These are phyloP conservation scores for Xiphorhynchus elegans DNA, from an alignment of 2,113 vertebrate genomes.

Conservation along the genomic window DNA sequence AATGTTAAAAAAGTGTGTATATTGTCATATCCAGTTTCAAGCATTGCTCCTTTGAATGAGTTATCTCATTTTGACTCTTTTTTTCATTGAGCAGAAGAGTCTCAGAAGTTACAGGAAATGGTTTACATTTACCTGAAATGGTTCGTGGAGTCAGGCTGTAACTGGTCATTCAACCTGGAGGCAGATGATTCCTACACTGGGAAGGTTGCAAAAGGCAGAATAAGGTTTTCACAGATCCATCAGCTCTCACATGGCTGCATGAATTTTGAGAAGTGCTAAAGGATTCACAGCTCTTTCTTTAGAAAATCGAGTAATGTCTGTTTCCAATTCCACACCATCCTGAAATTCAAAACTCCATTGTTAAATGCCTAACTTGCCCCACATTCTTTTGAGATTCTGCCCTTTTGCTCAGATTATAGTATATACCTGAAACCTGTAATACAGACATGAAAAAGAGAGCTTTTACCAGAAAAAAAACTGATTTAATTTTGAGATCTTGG, in stretches of 20 bases:
- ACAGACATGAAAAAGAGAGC: neutral
- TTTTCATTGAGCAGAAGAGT: neutral
- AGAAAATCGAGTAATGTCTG: neutral
- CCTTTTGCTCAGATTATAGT: neutral
- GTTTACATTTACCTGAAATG: neutral
- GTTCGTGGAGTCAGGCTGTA: neutral
- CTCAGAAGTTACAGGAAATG: neutral
- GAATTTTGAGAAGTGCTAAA: neutral
- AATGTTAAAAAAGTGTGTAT: rapidly evolving
- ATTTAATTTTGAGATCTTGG: neutral
- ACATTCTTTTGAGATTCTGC: neutral
- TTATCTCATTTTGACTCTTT: neutral
- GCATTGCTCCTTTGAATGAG: neutral
- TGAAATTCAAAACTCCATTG: neutral
- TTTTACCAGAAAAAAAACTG: neutral
- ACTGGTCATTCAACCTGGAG: neutral
- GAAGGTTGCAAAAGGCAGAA: neutral
- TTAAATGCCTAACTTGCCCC: neutral
- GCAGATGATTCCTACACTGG: neutral
- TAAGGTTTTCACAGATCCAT: neutral
- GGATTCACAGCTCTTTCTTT: neutral
- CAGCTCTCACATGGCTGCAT: neutral
- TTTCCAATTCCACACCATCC: neutral
- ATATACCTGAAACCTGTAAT: neutral
- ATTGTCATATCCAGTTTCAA: neutral